Evolutionary conservation across 1,140 invertebrate genomes (phyloP).

Genomic region (Zaprionus vittiger): DNA sequence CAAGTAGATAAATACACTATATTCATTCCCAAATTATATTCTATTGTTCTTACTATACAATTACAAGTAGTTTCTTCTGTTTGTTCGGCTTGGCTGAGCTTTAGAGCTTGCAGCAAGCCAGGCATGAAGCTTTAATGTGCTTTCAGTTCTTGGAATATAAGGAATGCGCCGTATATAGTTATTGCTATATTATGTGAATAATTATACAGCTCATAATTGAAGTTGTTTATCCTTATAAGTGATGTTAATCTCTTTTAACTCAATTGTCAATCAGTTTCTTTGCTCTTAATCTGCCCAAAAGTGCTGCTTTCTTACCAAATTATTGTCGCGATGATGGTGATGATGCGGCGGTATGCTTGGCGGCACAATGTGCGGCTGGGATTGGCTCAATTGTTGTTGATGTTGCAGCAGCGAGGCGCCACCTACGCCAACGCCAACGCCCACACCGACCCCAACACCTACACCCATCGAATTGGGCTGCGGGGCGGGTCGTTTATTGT

Average conservation of each 20-base stretch:
- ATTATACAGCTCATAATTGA: conserved; percentile 8
- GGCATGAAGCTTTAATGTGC: neutral
- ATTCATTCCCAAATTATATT: too few species aligned
- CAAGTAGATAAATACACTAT: too few species aligned
- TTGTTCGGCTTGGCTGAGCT: neutral
- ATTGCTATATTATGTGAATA: neutral
- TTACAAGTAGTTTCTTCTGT: too few species aligned
- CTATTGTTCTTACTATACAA: too few species aligned
- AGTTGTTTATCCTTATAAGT: neutral
- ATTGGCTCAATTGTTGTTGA: conserved; percentile 81
- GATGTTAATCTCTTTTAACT: too few species aligned
- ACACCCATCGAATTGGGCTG: conserved; percentile 68
- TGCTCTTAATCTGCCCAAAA: neutral
- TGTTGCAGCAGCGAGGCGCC: conserved; percentile 41
- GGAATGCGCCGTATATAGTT: neutral
- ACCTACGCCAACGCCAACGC: conserved; percentile 31
- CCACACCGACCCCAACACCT: conserved; percentile 33
- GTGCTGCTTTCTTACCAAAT: conserved; percentile 55
- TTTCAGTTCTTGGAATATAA: neutral
- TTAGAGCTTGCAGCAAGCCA: neutral
- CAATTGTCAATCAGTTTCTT: neutral
- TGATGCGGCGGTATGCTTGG: conserved; percentile 81
- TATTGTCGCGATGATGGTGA: conserved; percentile 78
- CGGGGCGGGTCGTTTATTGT: conserved; percentile 83
- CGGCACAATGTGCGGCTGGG: conserved; percentile 82